Evolutionary conservation across 2,888 invertebrate species (phyloP).

Genomic region (Dione juno): DNA sequence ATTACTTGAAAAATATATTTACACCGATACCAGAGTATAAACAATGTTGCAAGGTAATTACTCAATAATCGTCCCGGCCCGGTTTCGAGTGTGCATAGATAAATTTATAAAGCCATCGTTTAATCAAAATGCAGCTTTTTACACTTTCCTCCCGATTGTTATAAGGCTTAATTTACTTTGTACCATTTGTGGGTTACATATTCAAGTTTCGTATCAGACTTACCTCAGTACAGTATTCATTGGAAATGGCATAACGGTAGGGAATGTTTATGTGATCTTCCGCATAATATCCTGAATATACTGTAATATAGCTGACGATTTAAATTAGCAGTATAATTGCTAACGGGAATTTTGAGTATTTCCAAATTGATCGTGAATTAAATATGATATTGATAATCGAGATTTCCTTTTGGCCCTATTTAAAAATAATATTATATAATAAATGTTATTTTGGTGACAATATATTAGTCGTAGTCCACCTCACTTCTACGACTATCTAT

Average conservation of each 20-base stretch:
- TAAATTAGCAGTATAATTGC: background rate
- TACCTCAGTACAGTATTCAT: slow-evolving; percentile 16
- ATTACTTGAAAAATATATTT: slow-evolving; percentile 18
- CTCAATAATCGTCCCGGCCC: slow-evolving; percentile 68
- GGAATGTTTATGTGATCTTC: background rate
- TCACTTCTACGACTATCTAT: slow-evolving; percentile 5
- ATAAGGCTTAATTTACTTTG: slow-evolving; percentile 35
- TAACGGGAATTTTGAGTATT: background rate
- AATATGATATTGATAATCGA: background rate
- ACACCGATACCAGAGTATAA: slow-evolving; percentile 45
- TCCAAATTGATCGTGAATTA: background rate
- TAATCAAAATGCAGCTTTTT: slow-evolving; percentile 17
- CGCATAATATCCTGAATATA: background rate
- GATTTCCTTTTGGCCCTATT: background rate
- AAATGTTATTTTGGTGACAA: background rate
- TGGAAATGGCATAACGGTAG: slow-evolving; percentile 25
- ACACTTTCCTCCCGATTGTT: background rate
- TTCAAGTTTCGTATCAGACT: slow-evolving; percentile 32
- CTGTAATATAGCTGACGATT: background rate
- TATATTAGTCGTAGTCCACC: background rate
- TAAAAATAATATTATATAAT: background rate
- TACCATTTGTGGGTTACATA: slow-evolving; percentile 24
- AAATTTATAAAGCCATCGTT: slow-evolving; percentile 42
- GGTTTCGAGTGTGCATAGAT: slow-evolving; percentile 57
- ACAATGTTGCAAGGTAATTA: slow-evolving; percentile 69